Conservation (phyloP, 2,797 vertebrate genomes). For the Peromyscus aztecus region DNA sequence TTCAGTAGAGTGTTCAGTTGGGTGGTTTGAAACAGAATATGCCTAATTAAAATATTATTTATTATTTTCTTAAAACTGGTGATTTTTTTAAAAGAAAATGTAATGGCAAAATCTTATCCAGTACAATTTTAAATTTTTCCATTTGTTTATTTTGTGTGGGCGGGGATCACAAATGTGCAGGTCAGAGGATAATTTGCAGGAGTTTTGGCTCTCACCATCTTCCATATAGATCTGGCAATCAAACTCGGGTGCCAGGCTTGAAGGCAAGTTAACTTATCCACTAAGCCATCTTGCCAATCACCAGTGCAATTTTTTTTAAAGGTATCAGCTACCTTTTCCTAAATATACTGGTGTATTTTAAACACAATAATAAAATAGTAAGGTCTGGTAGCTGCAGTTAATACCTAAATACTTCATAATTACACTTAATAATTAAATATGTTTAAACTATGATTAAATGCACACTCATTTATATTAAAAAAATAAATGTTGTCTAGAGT, state of each 20-base stretch:
- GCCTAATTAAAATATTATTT: constrained; percentile 21
- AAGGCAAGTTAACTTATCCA: neutral
- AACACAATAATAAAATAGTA: constrained; percentile 45
- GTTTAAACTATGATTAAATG: constrained; percentile 47
- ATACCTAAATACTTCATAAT: neutral
- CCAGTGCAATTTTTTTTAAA: constrained; percentile 39
- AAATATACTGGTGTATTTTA: constrained; percentile 13
- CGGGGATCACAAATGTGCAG: neutral
- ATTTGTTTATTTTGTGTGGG: neutral
- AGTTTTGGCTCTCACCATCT: neutral
- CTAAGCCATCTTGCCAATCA: neutral
- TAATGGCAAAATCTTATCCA: neutral
- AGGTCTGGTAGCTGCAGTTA: neutral
- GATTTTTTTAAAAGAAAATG: neutral
- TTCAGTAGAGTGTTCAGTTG: neutral
- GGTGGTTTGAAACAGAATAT: constrained; percentile 37
- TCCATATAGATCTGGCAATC: neutral
- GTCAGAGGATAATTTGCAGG: neutral
- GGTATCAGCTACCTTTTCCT: neutral
- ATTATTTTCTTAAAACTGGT: constrained; percentile 50
- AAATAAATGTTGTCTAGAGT: constrained; percentile 3
- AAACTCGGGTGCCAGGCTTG: neutral
- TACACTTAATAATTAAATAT: constrained; percentile 45
- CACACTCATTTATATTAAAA: neutral
- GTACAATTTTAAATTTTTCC: neutral